Percentiles rank a stretch among this genome's conserved stretches.
phyloP scores from a whole-genome alignment of 2,888 invertebrate genomes.

The Ormyrus rosae region DNA sequence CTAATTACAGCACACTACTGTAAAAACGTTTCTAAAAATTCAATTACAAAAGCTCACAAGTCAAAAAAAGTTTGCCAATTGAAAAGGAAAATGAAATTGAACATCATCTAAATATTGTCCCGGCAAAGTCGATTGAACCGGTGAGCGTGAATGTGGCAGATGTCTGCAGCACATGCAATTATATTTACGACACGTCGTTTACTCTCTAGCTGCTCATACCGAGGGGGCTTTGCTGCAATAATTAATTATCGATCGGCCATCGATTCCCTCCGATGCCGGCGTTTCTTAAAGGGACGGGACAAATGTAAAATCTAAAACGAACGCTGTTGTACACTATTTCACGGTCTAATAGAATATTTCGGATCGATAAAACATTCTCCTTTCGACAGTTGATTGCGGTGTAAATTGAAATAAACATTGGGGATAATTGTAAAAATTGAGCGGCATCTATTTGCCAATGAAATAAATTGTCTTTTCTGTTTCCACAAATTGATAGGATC shows the following conservation, averaged over 20 bases:
- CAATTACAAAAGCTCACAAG: background rate
- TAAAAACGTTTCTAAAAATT: background rate
- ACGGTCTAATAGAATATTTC: no score
- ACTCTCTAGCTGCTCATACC: slow-evolving; percentile 11
- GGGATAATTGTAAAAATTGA: no score
- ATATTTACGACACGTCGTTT: slow-evolving; percentile 51
- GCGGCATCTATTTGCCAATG: no score
- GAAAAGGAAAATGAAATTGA: background rate
- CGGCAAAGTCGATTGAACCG: slow-evolving; percentile 6
- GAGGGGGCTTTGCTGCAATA: slow-evolving; percentile 24
- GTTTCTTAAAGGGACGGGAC: slow-evolving; percentile 10
- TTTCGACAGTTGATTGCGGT: no score
- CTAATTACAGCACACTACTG: no score
- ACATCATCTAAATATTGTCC: slow-evolving; percentile 34
- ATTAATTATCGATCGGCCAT: slow-evolving; percentile 49
- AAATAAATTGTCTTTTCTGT: no score
- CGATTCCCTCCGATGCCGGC: slow-evolving; percentile 21
- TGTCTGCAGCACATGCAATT: slow-evolving; percentile 48
- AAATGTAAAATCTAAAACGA: no score
- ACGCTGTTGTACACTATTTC: no score
- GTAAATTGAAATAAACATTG: no score
- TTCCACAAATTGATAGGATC: no score
- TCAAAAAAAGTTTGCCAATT: background rate
- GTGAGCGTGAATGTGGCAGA: slow-evolving; percentile 40
- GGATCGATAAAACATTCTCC: no score